These are phyloP conservation scores for Perizoma affinitatum DNA, from an alignment of 2,888 invertebrate species.

Conservation along the genomic window DNA sequence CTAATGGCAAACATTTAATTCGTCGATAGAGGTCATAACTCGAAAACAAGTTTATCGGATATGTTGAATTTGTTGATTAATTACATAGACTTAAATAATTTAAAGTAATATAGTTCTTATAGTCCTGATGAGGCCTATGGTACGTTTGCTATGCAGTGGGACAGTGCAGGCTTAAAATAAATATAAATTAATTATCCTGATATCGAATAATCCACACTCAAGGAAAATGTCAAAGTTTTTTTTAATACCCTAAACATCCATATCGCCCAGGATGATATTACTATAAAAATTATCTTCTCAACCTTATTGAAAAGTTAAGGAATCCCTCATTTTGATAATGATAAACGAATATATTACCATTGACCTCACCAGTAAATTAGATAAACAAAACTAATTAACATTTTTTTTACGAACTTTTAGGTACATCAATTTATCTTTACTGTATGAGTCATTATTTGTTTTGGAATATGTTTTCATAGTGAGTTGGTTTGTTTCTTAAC, in stretches of 20 bases:
- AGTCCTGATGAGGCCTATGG: too few species aligned
- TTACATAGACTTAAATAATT: slow-evolving; percentile 10
- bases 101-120: slow-evolving; percentile 1
- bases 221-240: too few species aligned
- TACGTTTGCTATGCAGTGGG: too few species aligned
- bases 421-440: slow-evolving; percentile 27
- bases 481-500: slow-evolving; percentile 50
- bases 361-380: slow-evolving; percentile 17
- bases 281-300: too few species aligned
- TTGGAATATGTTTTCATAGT: slow-evolving; percentile 57
- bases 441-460: slow-evolving; percentile 65
- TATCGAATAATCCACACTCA: too few species aligned
- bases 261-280: too few species aligned
- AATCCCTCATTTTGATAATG: slow-evolving; percentile 5
- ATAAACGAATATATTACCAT: slow-evolving; percentile 14
- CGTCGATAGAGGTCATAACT: slow-evolving; percentile 33
- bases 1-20: slow-evolving; percentile 37
- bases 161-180: too few species aligned
- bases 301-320: neutral
- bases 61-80: slow-evolving; percentile 23
- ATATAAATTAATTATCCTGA: too few species aligned
- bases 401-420: slow-evolving; percentile 20
- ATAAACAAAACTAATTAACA: slow-evolving; percentile 23
- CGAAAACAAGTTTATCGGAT: slow-evolving; percentile 32
- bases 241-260: too few species aligned